Evolutionary conservation across 2,797 vertebrate genomes (phyloP).

Genomic region (Poecilia wingei): DNA sequence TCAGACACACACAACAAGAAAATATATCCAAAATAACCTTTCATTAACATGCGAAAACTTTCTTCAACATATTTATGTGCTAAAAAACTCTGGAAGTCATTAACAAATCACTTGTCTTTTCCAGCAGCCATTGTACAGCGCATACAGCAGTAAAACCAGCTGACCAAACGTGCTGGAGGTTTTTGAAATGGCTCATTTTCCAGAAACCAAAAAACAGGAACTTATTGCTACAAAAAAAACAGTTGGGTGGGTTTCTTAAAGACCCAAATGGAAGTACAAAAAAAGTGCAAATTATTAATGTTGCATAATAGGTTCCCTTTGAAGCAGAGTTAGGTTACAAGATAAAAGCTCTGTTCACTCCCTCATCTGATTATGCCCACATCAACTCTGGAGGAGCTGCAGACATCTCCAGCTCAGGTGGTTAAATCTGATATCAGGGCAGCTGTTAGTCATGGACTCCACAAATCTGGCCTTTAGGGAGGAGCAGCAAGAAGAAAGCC

Average conservation of each 20-base stretch:
- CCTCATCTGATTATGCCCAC: neutral
- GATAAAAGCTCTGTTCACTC: neutral
- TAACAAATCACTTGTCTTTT: too few relatives aligned
- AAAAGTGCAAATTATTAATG: too few relatives aligned
- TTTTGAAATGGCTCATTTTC: too few relatives aligned
- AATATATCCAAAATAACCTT: neutral
- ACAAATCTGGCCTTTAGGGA: neutral
- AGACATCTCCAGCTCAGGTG: neutral
- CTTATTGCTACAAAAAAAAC: too few relatives aligned
- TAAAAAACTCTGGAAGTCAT: neutral
- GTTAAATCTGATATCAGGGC: neutral
- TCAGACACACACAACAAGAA: neutral
- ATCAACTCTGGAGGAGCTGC: neutral
- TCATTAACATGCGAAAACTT: neutral
- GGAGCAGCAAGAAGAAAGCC: neutral
- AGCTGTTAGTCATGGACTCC: neutral
- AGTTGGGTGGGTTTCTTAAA: too few relatives aligned
- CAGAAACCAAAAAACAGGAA: too few relatives aligned
- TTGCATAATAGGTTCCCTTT: neutral
- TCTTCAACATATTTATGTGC: neutral
- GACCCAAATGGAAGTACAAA: too few relatives aligned
- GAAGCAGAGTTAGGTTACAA: neutral
- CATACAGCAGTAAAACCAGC: neutral
- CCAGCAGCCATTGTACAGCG: neutral
- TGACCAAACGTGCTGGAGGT: too few relatives aligned